Evolutionary conservation across 2,113 vertebrate genomes (phyloP).

Genomic region (Gopherus evgoodei): DNA sequence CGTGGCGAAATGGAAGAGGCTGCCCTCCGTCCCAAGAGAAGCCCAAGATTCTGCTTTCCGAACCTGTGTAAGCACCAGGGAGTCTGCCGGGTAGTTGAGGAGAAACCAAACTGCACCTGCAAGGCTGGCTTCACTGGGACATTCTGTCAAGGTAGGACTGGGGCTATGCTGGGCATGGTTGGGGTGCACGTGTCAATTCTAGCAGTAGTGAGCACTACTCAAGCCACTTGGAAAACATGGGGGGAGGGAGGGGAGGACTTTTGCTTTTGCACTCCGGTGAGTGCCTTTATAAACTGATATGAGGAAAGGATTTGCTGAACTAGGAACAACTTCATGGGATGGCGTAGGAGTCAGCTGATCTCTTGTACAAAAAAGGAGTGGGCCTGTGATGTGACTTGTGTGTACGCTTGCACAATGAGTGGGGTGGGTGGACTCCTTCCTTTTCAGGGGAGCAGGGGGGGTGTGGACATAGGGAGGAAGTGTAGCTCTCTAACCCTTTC

Average conservation of each 20-base stretch:
- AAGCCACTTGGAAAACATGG: neutral
- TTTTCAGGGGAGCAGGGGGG: neutral
- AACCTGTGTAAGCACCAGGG: constrained; percentile 63
- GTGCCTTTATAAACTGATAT: neutral
- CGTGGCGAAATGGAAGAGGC: rapidly evolving
- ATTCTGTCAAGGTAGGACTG: constrained; percentile 61
- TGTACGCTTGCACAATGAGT: neutral
- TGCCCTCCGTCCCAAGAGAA: neutral
- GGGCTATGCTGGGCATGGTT: neutral
- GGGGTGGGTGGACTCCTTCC: neutral
- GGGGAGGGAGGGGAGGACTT: neutral
- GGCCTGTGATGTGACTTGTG: neutral
- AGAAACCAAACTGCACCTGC: constrained; percentile 49
- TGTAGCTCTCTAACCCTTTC: neutral
- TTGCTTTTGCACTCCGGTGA: neutral
- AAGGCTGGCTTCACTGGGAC: constrained; percentile 61
- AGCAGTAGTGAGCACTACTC: neutral
- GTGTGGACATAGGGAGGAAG: neutral
- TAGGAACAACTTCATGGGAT: neutral
- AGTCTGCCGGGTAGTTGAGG: neutral
- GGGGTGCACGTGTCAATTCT: neutral
- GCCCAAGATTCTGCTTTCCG: neutral
- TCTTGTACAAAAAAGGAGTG: neutral
- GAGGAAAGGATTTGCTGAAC: neutral
- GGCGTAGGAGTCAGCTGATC: neutral